Conservation (phyloP, 2,888 invertebrate genomes). For the Patella pellucida region DNA sequence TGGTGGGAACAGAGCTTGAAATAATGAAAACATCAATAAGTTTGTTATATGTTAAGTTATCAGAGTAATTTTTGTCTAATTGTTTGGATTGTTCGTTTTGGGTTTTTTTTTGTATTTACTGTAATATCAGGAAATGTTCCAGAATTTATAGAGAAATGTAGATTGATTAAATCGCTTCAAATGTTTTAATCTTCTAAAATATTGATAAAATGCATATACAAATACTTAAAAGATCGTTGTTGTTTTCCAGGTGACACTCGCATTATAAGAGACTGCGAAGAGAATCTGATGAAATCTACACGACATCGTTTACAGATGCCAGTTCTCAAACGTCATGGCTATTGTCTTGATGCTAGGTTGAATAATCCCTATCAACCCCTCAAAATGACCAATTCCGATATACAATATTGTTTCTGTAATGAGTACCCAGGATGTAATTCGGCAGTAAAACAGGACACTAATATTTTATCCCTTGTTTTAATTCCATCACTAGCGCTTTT, state of each 20-base stretch:
- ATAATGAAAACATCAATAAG: too few relatives aligned
- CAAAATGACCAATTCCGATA: conserved; percentile 48
- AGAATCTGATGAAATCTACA: conserved; percentile 58
- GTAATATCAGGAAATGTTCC: too few relatives aligned
- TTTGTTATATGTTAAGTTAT: too few relatives aligned
- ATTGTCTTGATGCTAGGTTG: conserved; percentile 66
- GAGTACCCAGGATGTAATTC: conserved; percentile 70
- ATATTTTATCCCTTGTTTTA: not conserved
- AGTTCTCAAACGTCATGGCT: conserved; percentile 68
- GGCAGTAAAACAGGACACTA: not conserved
- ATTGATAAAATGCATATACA: not conserved
- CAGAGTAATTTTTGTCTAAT: too few relatives aligned
- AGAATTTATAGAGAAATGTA: too few relatives aligned
- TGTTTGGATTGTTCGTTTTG: too few relatives aligned
- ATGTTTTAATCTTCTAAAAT: too few relatives aligned
- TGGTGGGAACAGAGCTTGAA: too few relatives aligned
- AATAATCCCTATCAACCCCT: conserved; percentile 63
- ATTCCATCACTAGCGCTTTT: not conserved
- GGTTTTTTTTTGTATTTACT: too few relatives aligned
- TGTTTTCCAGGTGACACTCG: conserved; percentile 60
- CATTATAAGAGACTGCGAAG: conserved; percentile 68
- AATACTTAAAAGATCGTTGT: not conserved
- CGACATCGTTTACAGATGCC: conserved; percentile 66
- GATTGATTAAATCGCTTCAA: too few relatives aligned
- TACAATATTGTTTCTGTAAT: conserved; percentile 69